phyloP scores from a whole-genome alignment of 2,113 vertebrate genomes.

The Cyanistes caeruleus region DNA sequence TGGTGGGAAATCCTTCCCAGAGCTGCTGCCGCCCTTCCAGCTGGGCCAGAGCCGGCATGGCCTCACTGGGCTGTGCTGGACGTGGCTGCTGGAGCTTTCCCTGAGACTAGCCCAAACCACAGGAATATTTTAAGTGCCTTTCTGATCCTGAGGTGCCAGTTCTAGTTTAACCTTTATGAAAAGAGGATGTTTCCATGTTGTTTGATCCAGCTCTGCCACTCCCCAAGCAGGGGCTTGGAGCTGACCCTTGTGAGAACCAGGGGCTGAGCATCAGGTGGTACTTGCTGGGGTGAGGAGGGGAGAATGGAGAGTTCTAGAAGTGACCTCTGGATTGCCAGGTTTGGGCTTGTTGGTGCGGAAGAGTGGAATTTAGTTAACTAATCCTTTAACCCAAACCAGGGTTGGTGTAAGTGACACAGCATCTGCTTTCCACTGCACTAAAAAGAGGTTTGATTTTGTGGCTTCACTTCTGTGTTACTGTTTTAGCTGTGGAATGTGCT shows the following conservation, averaged over 20 bases:
- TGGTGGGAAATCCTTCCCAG: background rate
- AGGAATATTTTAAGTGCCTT: constrained; percentile 45
- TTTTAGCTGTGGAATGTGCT: background rate
- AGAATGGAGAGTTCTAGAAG: background rate
- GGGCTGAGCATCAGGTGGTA: background rate
- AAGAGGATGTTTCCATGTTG: background rate
- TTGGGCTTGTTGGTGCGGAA: background rate
- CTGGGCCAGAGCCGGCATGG: background rate
- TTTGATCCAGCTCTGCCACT: background rate
- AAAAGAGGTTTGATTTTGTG: background rate
- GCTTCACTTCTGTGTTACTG: background rate
- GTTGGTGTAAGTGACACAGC: background rate
- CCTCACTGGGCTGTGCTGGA: background rate
- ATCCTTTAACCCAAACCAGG: background rate
- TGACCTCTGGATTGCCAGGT: rapidly evolving
- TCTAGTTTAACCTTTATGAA: background rate
- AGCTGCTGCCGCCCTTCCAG: background rate
- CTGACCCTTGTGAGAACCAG: background rate
- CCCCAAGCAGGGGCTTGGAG: background rate
- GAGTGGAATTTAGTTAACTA: background rate
- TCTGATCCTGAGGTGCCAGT: background rate
- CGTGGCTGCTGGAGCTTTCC: background rate
- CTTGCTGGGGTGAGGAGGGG: background rate
- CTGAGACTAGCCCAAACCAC: background rate
- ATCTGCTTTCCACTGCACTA: background rate